These are phyloP conservation scores for Listrodromus nycthemerus DNA, from an alignment of 2,888 invertebrate genomes.

Conservation along the genomic window DNA sequence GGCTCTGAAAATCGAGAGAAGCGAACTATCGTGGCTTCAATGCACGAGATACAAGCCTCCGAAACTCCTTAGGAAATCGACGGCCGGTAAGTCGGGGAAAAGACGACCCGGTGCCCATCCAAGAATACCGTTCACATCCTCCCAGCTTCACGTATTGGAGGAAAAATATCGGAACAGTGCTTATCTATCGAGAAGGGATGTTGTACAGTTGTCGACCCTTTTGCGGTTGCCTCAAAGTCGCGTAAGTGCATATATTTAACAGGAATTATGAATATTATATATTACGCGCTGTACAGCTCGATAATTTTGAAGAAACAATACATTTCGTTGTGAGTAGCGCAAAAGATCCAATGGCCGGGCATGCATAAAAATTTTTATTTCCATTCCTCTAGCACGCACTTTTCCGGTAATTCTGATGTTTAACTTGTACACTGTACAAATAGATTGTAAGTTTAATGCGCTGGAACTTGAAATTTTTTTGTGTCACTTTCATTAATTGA, in stretches of 20 bases:
- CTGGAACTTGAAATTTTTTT: too few species aligned
- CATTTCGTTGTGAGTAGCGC: too few species aligned
- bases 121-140: conserved; percentile 90
- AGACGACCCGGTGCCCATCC: conserved; percentile 80
- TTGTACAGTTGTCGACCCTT: conserved; percentile 87
- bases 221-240: conserved; percentile 89
- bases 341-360: too few species aligned
- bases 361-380: too few species aligned
- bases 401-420: too few species aligned
- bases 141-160: conserved; percentile 89
- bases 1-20: conserved; percentile 37
- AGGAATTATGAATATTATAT: background rate
- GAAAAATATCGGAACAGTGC: conserved; percentile 88
- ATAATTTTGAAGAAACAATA: background rate
- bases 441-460: too few species aligned
- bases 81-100: conserved; percentile 71
- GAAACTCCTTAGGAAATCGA: conserved; percentile 88
- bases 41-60: conserved; percentile 91
- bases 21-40: conserved; percentile 87
- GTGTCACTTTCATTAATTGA: too few species aligned
- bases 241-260: conserved; percentile 84
- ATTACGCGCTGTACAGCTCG: background rate
- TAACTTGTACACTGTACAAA: too few species aligned
- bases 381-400: too few species aligned
- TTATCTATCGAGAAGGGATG: conserved; percentile 90